Evolutionary conservation across 2,797 vertebrate species (phyloP).

Genomic region (Arremon brunneinucha): DNA sequence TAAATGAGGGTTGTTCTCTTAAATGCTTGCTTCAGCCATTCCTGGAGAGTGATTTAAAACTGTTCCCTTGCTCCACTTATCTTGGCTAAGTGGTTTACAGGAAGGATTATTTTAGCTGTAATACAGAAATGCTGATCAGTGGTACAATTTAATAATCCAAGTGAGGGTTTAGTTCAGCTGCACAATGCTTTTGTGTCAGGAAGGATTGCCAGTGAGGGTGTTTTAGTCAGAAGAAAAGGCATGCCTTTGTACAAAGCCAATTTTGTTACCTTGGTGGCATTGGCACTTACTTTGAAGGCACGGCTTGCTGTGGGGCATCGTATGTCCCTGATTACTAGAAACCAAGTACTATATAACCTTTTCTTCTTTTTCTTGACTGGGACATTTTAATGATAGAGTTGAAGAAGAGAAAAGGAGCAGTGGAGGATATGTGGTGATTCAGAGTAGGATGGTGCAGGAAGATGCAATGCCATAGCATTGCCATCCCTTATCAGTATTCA

Average conservation of each 20-base stretch:
- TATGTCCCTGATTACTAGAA: not conserved
- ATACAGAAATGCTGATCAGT: constrained; percentile 12
- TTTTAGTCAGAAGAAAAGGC: not conserved
- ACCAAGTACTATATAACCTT: not conserved
- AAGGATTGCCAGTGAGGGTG: not conserved
- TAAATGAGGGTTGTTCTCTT: not conserved
- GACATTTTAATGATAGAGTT: not conserved
- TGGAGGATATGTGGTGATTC: not conserved
- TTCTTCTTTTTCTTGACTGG: not conserved
- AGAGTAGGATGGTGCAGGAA: not conserved
- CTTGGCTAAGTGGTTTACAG: constrained; percentile 26
- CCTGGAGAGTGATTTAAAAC: not conserved
- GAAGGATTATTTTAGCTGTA: constrained; percentile 31
- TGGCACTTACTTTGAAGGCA: not conserved
- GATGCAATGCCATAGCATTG: not conserved
- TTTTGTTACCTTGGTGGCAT: not conserved
- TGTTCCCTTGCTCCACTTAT: not conserved
- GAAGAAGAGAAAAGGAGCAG: not conserved
- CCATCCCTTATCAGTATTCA: not conserved
- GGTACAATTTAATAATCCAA: constrained; percentile 7
- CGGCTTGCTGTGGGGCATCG: not conserved
- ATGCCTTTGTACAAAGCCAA: not conserved
- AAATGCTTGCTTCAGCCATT: not conserved
- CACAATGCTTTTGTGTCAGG: not conserved
- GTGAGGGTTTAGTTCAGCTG: not conserved